A percentile compares a stretch with the other conserved stretches of the same genome.
Conservation (phyloP, 2,888 invertebrate species). For the Torymus texanus region DNA sequence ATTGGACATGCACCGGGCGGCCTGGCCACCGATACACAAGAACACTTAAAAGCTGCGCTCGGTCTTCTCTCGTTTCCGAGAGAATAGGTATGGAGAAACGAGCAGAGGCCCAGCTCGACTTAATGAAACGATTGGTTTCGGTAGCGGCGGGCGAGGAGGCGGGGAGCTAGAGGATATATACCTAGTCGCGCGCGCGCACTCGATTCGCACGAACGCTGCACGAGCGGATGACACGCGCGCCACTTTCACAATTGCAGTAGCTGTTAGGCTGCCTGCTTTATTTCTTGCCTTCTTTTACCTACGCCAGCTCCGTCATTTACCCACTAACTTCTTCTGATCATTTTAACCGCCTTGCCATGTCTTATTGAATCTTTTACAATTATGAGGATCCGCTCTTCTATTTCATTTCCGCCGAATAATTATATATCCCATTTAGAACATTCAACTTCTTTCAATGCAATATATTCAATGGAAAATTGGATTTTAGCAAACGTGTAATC, state of each 20-base stretch:
- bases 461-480: no score
- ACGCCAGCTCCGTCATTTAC: background rate
- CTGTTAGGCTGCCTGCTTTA: background rate
- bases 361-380: background rate
- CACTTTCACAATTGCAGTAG: background rate
- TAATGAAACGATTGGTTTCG: conserved; percentile 30
- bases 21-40: background rate
- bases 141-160: background rate
- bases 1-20: conserved; percentile 24
- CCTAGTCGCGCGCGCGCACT: background rate
- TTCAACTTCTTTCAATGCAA: no score
- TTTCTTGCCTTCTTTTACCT: background rate
- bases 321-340: background rate
- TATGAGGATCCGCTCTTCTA: background rate
- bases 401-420: conserved; percentile 22
- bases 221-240: conserved; percentile 19
- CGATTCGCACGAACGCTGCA: background rate
- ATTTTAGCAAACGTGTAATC: no score
- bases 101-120: background rate
- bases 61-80: background rate
- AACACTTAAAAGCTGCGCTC: conserved; percentile 1
- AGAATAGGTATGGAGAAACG: background rate
- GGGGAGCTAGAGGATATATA: background rate
- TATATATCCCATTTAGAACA: background rate
- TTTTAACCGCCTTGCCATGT: background rate